phyloP scores from a whole-genome alignment of 2,113 vertebrate species.

The Polypterus senegalus region DNA sequence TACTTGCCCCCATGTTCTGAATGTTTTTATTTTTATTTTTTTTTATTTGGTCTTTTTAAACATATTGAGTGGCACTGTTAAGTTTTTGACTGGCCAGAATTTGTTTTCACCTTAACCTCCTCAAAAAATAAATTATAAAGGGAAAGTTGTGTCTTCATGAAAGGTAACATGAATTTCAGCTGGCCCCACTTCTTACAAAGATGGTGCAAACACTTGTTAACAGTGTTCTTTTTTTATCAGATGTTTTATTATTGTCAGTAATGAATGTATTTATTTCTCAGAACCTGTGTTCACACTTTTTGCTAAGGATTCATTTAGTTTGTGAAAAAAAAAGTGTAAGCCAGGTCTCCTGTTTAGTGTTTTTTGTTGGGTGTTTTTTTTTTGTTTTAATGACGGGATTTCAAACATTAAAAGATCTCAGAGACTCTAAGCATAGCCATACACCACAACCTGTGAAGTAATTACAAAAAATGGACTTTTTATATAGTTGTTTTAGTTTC shows the following conservation, averaged over 20 bases:
- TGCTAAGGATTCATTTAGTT: constrained; percentile 59
- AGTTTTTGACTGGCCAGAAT: no score
- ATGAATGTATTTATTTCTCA: constrained; percentile 98
- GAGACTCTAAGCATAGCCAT: constrained; percentile 80
- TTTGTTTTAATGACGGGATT: constrained; percentile 36
- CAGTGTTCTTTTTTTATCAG: constrained; percentile 91
- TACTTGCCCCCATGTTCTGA: no score
- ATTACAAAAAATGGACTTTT: constrained; percentile 50
- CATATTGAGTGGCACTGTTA: no score
- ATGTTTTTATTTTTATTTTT: constrained; percentile 28
- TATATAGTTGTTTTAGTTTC: constrained; percentile 23
- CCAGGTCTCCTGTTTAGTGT: constrained; percentile 23
- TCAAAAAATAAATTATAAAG: no score
- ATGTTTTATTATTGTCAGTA: constrained; percentile 80
- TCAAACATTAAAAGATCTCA: constrained; percentile 54
- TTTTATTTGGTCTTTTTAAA: constrained; percentile 26
- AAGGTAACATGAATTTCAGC: constrained; percentile 37
- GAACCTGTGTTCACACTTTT: constrained; percentile 70
- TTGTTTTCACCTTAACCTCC: no score
- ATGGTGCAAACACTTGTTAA: constrained; percentile 93
- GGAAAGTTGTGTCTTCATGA: no score
- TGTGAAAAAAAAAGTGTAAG: constrained; percentile 48
- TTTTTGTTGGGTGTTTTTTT: constrained; percentile 27
- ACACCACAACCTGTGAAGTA: constrained; percentile 81
- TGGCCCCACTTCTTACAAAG: constrained; percentile 75